Conservation (phyloP, 2,888 invertebrate genomes). For the Eristalis tenax region DNA sequence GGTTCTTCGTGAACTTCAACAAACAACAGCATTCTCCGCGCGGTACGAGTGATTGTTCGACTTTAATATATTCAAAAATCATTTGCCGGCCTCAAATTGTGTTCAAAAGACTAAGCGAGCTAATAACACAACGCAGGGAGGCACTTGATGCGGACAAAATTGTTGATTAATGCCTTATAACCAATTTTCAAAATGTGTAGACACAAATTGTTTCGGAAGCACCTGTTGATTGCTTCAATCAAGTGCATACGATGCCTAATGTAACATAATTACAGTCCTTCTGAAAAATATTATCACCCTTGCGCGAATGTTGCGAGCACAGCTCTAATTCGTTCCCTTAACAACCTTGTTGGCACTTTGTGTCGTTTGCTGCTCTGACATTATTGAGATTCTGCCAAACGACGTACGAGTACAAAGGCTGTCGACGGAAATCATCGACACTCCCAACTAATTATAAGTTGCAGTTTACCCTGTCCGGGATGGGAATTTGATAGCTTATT, state of each 20-base stretch:
- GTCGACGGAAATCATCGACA: background rate
- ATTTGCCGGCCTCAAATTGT: background rate
- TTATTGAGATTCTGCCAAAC: background rate
- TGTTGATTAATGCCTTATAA: background rate
- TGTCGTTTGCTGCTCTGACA: background rate
- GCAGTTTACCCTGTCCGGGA: background rate
- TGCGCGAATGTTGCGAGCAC: background rate
- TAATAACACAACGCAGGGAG: background rate
- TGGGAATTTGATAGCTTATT: background rate
- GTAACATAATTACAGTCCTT: background rate
- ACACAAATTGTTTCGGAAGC: background rate
- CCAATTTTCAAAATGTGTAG: background rate
- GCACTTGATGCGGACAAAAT: no score
- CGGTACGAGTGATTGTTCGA: no score
- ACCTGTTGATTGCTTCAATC: background rate
- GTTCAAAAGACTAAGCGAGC: background rate
- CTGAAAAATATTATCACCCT: background rate
- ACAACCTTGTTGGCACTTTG: background rate
- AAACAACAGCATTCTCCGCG: no score
- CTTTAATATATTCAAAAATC: background rate
- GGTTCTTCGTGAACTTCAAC: no score
- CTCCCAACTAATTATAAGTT: background rate
- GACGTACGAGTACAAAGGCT: background rate
- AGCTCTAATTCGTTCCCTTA: background rate
- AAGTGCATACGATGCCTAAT: background rate